phyloP scores from a whole-genome alignment of 2,113 vertebrate genomes.

The Vicugna pacos region DNA sequence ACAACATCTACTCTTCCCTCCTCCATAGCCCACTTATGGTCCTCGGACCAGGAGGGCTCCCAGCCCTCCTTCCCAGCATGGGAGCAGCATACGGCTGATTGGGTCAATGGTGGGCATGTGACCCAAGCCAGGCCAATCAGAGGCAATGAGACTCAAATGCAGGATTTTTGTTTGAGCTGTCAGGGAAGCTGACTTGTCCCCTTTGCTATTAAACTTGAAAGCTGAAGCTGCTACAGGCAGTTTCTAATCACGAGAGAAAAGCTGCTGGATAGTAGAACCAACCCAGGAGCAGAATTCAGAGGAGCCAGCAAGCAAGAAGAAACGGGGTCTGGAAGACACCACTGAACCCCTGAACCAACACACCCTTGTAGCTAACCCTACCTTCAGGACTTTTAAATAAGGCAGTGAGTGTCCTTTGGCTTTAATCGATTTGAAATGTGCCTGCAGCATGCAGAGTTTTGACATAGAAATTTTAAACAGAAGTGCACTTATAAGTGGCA shows the following conservation, averaged over 20 bases:
- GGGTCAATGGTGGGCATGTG: neutral
- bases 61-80: neutral
- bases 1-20: neutral
- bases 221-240: neutral
- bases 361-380: neutral
- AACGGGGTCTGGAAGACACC: neutral
- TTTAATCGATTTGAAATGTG: neutral
- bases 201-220: neutral
- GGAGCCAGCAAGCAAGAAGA: neutral
- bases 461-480: neutral
- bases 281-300: neutral
- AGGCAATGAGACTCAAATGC: neutral
- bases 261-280: neutral
- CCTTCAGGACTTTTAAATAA: neutral
- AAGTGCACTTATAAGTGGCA: neutral
- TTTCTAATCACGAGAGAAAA: neutral
- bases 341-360: neutral
- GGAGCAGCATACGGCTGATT: neutral
- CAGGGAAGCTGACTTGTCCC: neutral
- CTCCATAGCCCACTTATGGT: neutral
- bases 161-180: neutral
- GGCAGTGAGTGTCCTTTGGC: neutral
- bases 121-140: neutral
- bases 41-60: neutral
- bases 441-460: neutral